Conservation (phyloP, 2,888 invertebrate genomes). For the Harpagoxenus sublaevis region DNA sequence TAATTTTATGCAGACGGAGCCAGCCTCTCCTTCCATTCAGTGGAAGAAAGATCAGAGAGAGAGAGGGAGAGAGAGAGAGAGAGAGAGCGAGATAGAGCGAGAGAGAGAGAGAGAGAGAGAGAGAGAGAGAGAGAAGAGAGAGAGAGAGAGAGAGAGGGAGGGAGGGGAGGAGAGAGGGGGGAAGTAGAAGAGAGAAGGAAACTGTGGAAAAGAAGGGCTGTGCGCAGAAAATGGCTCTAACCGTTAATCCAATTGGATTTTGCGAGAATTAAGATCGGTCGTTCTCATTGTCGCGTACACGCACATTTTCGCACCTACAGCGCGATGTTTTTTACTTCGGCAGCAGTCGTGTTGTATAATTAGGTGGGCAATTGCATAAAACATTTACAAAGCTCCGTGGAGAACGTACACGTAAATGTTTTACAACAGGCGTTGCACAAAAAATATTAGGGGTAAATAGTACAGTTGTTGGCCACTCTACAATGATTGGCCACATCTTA, state of each 20-base stretch:
- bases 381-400: slow-evolving; percentile 17
- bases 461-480: too few relatives aligned
- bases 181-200: slow-evolving; percentile 15
- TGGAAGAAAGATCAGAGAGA: not conserved
- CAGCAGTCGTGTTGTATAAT: slow-evolving; percentile 36
- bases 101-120: not conserved
- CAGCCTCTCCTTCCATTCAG: slow-evolving; percentile 63
- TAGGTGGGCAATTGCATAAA: slow-evolving; percentile 39
- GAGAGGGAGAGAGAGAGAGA: not conserved
- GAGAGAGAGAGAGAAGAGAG: not conserved
- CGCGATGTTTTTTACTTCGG: slow-evolving; percentile 35
- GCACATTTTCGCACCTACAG: slow-evolving; percentile 60
- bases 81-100: not conserved
- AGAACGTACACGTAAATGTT: not conserved
- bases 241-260: slow-evolving; percentile 75
- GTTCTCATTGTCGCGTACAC: slow-evolving; percentile 64
- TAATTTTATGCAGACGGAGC: slow-evolving; percentile 71
- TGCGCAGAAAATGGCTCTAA: slow-evolving; percentile 71
- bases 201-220: slow-evolving; percentile 49
- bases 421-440: not conserved
- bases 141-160: not conserved
- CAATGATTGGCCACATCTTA: too few relatives aligned
- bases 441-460: not conserved
- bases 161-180: not conserved
- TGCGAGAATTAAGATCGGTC: slow-evolving; percentile 70